Evolutionary conservation across 2,888 invertebrate species (phyloP).

Genomic region (Luperina nickerlii): DNA sequence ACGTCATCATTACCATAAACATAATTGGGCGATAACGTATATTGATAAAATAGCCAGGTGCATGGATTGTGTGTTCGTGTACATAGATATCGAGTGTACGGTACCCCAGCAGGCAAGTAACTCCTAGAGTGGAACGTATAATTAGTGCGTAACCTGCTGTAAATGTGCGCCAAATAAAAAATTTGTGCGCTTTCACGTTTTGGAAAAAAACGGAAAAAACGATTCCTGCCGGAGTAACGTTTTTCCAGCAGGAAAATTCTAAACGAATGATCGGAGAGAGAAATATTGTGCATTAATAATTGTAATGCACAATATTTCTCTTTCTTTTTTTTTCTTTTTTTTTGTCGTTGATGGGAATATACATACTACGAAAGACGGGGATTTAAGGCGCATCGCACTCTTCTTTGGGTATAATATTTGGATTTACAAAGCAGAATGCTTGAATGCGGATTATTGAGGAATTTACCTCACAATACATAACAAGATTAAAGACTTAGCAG

Average conservation of each 20-base stretch:
- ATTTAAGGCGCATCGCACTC: not conserved
- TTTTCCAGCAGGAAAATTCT: too few relatives aligned
- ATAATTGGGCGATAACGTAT: not conserved
- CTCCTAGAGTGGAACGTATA: too few relatives aligned
- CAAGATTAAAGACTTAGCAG: conserved; percentile 29
- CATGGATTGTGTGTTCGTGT: not conserved
- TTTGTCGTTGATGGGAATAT: not conserved
- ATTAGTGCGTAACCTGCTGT: too few relatives aligned
- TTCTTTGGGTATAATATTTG: not conserved
- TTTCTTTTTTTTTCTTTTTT: too few relatives aligned
- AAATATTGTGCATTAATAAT: not conserved
- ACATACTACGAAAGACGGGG: not conserved
- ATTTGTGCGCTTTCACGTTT: too few relatives aligned
- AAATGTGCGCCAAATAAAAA: too few relatives aligned
- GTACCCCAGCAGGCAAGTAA: too few relatives aligned
- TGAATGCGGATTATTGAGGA: conserved; percentile 20
- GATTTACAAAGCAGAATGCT: conserved; percentile 9
- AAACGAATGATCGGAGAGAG: too few relatives aligned
- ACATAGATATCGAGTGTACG: not conserved
- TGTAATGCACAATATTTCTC: too few relatives aligned
- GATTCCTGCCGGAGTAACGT: too few relatives aligned
- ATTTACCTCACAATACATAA: conserved; percentile 9
- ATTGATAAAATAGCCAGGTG: not conserved
- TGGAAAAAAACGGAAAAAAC: too few relatives aligned
- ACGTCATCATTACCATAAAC: not conserved